Conservation (phyloP, 2,888 invertebrate genomes). For the Meloe dianella region DNA sequence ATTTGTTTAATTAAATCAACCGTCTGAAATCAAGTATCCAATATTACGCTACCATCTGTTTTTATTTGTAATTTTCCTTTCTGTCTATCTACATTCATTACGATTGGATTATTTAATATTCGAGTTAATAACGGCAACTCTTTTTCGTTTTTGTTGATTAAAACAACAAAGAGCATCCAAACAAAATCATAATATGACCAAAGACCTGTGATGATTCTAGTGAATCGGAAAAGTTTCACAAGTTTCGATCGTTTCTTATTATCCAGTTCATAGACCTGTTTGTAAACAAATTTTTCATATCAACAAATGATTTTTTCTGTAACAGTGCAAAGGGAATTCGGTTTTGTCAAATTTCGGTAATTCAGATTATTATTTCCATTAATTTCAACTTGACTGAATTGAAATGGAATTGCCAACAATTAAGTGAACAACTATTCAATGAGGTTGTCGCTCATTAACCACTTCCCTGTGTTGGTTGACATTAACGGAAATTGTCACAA, state of each 20-base stretch:
- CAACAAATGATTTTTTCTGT: background rate
- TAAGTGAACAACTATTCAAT: background rate
- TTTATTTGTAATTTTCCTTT: background rate
- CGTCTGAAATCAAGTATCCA: background rate
- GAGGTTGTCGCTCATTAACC: background rate
- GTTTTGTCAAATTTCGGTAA: background rate
- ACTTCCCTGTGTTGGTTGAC: background rate
- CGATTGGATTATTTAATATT: background rate
- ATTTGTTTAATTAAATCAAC: background rate
- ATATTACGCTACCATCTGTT: background rate
- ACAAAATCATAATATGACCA: background rate
- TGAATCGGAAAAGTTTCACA: background rate
- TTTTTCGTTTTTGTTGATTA: too few relatives aligned
- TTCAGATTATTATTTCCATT: background rate
- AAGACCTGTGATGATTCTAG: background rate
- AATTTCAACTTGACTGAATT: background rate
- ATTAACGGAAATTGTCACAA: background rate
- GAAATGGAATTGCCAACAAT: background rate
- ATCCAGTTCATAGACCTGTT: background rate
- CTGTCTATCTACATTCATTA: background rate
- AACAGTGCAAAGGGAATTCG: too few relatives aligned
- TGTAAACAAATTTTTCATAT: background rate
- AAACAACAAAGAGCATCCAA: background rate
- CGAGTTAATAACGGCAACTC: background rate
- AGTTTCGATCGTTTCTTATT: background rate